A percentile compares a stretch with the other conserved stretches of the same genome.
phyloP scores from a whole-genome alignment of 1,140 invertebrate genomes.

The Euwallacea fornicatus region DNA sequence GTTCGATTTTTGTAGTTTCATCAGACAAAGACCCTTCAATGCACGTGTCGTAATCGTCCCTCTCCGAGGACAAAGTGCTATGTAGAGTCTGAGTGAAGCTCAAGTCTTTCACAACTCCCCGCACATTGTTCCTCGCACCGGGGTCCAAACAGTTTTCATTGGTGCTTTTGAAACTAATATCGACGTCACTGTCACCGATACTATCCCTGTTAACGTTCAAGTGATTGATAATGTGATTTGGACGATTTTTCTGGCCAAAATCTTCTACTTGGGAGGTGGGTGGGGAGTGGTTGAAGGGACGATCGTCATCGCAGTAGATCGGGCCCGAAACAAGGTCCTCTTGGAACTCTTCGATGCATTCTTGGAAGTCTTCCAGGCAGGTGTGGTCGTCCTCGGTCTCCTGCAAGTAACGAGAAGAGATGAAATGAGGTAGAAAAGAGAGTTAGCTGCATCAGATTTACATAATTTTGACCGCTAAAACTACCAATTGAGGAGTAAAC shows the following conservation, averaged over 20 bases:
- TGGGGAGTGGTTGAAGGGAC: slow-evolving; percentile 44
- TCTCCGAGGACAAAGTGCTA: slow-evolving; percentile 33
- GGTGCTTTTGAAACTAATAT: slow-evolving; percentile 47
- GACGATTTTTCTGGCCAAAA: slow-evolving; percentile 40
- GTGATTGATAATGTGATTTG: slow-evolving; percentile 32
- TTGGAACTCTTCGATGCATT: slow-evolving; percentile 64
- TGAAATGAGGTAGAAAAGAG: too few species aligned
- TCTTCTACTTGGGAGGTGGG: slow-evolving; percentile 45
- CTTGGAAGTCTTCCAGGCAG: slow-evolving; percentile 63
- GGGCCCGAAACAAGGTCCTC: slow-evolving; percentile 62
- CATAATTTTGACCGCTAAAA: too few species aligned
- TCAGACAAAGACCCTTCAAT: slow-evolving; percentile 50
- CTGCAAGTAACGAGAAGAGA: slow-evolving; percentile 35
- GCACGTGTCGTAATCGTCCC: slow-evolving; percentile 51
- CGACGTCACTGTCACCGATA: slow-evolving; percentile 45
- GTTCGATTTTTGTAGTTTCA: slow-evolving; percentile 33
- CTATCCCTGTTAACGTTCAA: slow-evolving; percentile 26
- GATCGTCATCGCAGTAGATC: slow-evolving; percentile 58
- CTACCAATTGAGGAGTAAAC: too few species aligned
- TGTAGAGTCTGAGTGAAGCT: slow-evolving; percentile 45
- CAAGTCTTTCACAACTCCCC: slow-evolving; percentile 24
- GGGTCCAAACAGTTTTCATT: slow-evolving; percentile 38
- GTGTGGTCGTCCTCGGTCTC: slow-evolving; percentile 61
- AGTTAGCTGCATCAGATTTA: too few species aligned
- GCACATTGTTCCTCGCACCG: slow-evolving; percentile 17